These are phyloP conservation scores for Lutraria lutraria DNA, from an alignment of 2,888 invertebrate species.

Conservation along the genomic window DNA sequence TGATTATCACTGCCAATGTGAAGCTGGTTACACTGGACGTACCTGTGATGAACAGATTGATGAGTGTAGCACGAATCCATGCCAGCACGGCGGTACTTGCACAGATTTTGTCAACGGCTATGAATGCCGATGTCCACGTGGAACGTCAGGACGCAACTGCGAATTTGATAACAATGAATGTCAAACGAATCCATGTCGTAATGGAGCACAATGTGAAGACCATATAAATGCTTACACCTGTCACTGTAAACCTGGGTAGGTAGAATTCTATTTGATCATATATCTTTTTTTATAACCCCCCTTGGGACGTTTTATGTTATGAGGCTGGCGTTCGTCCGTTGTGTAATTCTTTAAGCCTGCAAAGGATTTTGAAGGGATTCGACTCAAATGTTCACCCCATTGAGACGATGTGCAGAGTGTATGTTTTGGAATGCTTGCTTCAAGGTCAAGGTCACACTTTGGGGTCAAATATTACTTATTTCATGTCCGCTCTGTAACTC, in stretches of 20 bases:
- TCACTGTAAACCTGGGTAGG: constrained; percentile 94
- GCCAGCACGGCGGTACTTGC: constrained; percentile 98
- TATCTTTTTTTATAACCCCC: too few relatives aligned
- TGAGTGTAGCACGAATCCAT: constrained; percentile 95
- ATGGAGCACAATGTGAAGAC: constrained; percentile 94
- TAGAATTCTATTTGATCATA: background rate
- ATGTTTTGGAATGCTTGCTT: too few relatives aligned
- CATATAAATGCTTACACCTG: constrained; percentile 95
- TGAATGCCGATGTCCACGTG: constrained; percentile 79
- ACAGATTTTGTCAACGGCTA: constrained; percentile 92
- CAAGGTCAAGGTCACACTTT: too few relatives aligned
- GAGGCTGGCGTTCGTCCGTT: too few relatives aligned
- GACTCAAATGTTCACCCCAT: too few relatives aligned
- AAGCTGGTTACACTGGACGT: constrained; percentile 94
- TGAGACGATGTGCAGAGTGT: too few relatives aligned
- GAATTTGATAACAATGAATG: constrained; percentile 97
- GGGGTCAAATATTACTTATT: too few relatives aligned
- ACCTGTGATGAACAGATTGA: constrained; percentile 96
- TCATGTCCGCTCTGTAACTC: too few relatives aligned
- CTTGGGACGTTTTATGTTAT: too few relatives aligned
- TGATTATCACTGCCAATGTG: constrained; percentile 95
- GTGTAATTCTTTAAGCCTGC: too few relatives aligned
- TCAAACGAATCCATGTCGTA: constrained; percentile 97
- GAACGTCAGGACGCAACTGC: constrained; percentile 88
- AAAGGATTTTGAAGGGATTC: too few relatives aligned